A percentile compares a stretch with the other conserved stretches of the same genome.
Conservation (phyloP, 2,113 vertebrate species). For the Drymodes brunneopygia region DNA sequence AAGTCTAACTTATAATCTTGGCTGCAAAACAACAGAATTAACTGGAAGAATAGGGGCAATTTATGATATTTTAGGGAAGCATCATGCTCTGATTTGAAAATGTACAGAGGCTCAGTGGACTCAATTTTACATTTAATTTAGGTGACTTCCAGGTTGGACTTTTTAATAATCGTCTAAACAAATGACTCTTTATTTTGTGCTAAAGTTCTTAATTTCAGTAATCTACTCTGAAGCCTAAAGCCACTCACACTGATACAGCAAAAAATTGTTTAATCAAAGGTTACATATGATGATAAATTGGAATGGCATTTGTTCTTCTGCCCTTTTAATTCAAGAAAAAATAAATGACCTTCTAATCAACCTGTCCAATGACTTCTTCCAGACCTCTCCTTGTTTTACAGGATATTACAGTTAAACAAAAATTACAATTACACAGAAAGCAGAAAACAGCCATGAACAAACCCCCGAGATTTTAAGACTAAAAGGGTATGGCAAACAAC, state of each 20-base stretch:
- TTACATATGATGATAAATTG: constrained; percentile 45
- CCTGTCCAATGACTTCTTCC: background rate
- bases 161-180: constrained; percentile 23
- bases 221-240: constrained; percentile 10
- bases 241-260: background rate
- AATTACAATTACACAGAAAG: background rate
- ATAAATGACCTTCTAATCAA: constrained; percentile 9
- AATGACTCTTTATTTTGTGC: constrained; percentile 24
- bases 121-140: constrained; percentile 18
- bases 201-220: constrained; percentile 25
- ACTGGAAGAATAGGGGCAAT: constrained; percentile 13
- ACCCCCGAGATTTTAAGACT: background rate
- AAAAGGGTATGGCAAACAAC: background rate
- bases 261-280: constrained; percentile 42
- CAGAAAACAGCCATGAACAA: background rate
- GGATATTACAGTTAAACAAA: background rate
- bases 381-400: background rate
- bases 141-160: constrained; percentile 17
- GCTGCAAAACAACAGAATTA: constrained; percentile 36
- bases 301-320: constrained; percentile 19
- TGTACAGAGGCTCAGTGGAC: background rate
- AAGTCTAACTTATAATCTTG: background rate
- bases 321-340: background rate
- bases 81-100: constrained; percentile 24
- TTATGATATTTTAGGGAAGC: constrained; percentile 48